Conservation (phyloP, 2,797 vertebrate genomes). For the Etheostoma perlongum region DNA sequence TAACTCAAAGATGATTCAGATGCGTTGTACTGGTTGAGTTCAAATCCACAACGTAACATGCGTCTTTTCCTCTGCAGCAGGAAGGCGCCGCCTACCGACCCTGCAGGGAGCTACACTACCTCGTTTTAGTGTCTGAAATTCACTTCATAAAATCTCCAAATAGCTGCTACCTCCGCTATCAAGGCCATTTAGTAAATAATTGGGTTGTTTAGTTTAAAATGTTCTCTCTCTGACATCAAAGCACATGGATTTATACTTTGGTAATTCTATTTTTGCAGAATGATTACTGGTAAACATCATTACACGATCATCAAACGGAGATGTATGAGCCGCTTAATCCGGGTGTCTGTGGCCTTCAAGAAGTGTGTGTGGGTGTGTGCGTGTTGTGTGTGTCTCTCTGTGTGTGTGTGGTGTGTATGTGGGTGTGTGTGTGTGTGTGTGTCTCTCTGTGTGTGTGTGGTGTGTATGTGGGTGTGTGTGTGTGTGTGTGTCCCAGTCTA, state of each 20-base stretch:
- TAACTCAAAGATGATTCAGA: no score
- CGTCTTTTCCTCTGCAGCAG: no score
- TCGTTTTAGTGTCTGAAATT: neutral
- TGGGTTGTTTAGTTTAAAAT: constrained; percentile 7
- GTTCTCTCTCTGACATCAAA: constrained; percentile 32
- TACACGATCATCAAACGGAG: constrained; percentile 21
- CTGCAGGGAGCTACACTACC: no score
- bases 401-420: no score
- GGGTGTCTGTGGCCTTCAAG: constrained; percentile 14
- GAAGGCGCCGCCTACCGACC: no score
- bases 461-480: neutral
- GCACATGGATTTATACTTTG: constrained; percentile 16
- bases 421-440: no score
- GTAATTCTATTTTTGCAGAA: neutral
- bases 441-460: neutral
- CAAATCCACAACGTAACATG: no score
- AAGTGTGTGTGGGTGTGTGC: no score
- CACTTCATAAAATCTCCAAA: neutral
- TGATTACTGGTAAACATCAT: constrained; percentile 42
- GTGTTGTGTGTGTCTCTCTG: no score
- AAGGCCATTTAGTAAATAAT: constrained; percentile 29
- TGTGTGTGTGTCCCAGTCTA: neutral
- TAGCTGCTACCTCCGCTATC: neutral
- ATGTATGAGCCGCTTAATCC: neutral
- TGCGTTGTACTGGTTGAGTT: no score